Base-by-base conservation (phyloP, 1,140 invertebrate genomes). In the Carcinoscorpius rotundicauda region DNA sequence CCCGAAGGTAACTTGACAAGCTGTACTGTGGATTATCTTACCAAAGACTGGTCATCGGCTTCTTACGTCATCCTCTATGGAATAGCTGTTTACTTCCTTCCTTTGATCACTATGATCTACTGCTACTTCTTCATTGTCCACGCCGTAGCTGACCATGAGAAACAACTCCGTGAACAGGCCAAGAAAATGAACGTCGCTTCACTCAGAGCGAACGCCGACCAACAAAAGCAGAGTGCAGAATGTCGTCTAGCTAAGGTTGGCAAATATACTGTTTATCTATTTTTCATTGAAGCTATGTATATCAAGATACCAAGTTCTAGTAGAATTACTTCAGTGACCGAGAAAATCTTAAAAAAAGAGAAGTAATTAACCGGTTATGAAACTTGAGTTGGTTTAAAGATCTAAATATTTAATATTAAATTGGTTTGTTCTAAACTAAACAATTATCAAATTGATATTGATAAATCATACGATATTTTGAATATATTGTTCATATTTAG, bases 1-100 rank as follows among this genome's bases (percentile, higher is more conserved):
- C 88, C 88, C n/a, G 89, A 91, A 79, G 87, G 87, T 60, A 91
- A 91, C 72, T 85, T 90, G 82, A 90, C 87, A 49, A 85, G 87
- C 29, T 92, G 89, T 72, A 89, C 88, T 49, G 89, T 89, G 64
- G 89, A 92, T 74, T 92, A 90, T 73, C 76, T 92, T 56, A 82
- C 76, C 61, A 82, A 83, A 71, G 83, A 86, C 61, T 69, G 64
- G 69, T 62, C 62, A 48, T 68, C 83, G 81, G 81, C 64, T 81
- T 86, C 85, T 61, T 89, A 88, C 75, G 82, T 88, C 67, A 68
- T 88, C 6, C 78, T 83, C 4, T 88, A 89, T 71, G 81, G 81
- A n/a, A 67, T 85, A 11, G 87, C 85, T 67, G 83, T 84, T 4
- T 89, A 89, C 72, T 87, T 84, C 67, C 53, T 82, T 4, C 89